Conservation (phyloP, 1,140 invertebrate genomes). For the Drosophila kikkawai region DNA sequence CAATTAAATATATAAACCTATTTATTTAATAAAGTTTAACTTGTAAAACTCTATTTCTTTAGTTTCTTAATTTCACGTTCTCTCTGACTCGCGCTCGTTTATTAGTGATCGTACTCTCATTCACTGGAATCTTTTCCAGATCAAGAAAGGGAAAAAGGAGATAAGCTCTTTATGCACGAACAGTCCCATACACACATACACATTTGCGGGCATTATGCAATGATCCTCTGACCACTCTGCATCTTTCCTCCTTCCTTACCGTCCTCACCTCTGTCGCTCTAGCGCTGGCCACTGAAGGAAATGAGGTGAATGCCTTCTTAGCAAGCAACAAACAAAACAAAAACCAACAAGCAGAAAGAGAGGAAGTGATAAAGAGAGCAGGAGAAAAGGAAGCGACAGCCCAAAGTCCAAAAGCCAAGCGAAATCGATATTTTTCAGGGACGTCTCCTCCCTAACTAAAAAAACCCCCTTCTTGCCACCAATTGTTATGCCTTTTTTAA, state of each 20-base stretch:
- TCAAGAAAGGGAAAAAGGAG: conserved; percentile 3
- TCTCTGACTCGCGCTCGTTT: no score
- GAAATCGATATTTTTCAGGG: conserved; percentile 77
- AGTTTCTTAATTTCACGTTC: no score
- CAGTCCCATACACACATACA: neutral
- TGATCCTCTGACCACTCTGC: conserved; percentile 32
- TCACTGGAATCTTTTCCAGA: neutral
- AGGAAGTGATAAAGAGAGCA: conserved; percentile 4
- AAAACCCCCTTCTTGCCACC: neutral
- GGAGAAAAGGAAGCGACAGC: conserved; percentile 23
- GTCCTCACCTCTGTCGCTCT: neutral
- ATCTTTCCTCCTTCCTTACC: neutral
- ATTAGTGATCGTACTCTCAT: no score
- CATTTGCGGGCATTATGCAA: conserved; percentile 31
- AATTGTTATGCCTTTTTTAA: conserved; percentile 11
- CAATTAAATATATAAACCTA: no score
- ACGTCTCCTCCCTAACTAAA: conserved; percentile 26
- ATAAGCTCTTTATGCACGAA: conserved; percentile 17
- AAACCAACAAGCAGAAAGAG: conserved; percentile 14
- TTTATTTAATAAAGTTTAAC: neutral
- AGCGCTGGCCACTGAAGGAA: conserved; percentile 42
- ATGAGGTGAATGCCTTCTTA: conserved; percentile 77
- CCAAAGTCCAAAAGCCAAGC: conserved; percentile 52
- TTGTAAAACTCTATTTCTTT: no score
- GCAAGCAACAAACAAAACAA: conserved; percentile 56